Conservation (phyloP, 1,140 invertebrate genomes). For the Pararge aegeria region DNA sequence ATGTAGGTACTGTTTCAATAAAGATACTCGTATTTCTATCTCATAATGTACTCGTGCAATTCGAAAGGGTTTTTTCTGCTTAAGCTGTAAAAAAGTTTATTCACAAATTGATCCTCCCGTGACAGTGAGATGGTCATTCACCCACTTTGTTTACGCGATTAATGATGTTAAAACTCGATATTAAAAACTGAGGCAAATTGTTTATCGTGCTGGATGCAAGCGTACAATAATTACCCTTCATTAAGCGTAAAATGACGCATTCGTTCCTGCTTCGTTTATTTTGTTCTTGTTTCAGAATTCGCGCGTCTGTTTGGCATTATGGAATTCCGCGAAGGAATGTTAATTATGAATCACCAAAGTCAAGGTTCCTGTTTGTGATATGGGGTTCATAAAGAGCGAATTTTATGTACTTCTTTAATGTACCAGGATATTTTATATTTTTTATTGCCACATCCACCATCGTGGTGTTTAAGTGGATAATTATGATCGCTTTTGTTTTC, state of each 20-base stretch:
- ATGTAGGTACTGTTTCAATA: too few relatives aligned
- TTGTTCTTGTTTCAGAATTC: neutral
- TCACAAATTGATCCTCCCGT: too few relatives aligned
- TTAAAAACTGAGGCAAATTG: neutral
- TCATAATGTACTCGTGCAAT: too few relatives aligned
- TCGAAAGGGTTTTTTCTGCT: too few relatives aligned
- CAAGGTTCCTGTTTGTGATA: neutral
- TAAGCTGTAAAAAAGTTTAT: too few relatives aligned
- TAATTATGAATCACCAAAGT: slow-evolving; percentile 9
- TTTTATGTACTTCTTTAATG: neutral
- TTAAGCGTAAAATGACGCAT: neutral
- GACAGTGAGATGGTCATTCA: neutral
- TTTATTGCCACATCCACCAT: too few relatives aligned
- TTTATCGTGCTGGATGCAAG: neutral
- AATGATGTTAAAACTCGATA: neutral
- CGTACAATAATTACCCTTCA: neutral
- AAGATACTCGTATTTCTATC: too few relatives aligned
- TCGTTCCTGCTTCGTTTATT: neutral
- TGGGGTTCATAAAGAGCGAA: neutral
- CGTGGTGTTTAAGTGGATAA: too few relatives aligned
- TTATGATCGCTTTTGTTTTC: too few relatives aligned
- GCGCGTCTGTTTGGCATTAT: neutral
- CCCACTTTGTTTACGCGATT: neutral
- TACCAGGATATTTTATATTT: too few relatives aligned
- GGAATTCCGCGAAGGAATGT: slow-evolving; percentile 2